Evolutionary conservation across 2,113 vertebrate genomes (phyloP), one percentile per base, ranked within the genome.

Genomic region (Zapus hudsonius): DNA sequence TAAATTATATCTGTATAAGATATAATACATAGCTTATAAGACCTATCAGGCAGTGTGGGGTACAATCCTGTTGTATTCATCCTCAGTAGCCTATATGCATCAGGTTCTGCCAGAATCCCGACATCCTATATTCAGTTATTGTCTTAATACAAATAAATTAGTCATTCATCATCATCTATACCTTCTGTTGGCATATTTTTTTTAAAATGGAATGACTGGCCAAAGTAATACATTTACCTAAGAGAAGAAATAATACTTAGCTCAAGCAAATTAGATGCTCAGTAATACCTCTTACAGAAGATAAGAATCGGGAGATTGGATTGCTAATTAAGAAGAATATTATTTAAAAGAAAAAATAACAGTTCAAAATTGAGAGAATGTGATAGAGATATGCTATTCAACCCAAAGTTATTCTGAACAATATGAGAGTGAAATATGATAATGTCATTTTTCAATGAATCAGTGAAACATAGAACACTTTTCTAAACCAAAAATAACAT

Each of bases 401-500:
- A 82, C 44, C 15, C 31, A 74, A 93, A 75, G 52, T 47, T 93
- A 31, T 85, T 85, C 59, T 90, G 74, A 59, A 76, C 11, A 84
- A 19, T 63, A 47, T 10, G 33, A 88, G 55, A 94, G 70, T 33
- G 89, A 95, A 91, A 82, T 67, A 70, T 22, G n/a, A 85, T 90
- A 79, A 72, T 69, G 67, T 67, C 79, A 88, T 86, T 95, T 92
- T 72, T 84, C 79, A 93, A 64, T 85, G 70, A 89, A 83, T 95
- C 86, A 42, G 17, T 88, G 44, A 19, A 94, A 92, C 59, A 89
- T 67, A 92, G 95, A 95, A 88, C 55, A 88, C 29, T 73, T 74
- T 75, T 91, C n/a, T 42, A 59, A 89, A 76, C 61, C 88, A 86
- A 95, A 96, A 96, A 94, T 83, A 91, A 93, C 89, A 95, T 73